These are phyloP conservation scores for Patella depressa DNA, from an alignment of 2,888 invertebrate species.

Conservation along the genomic window DNA sequence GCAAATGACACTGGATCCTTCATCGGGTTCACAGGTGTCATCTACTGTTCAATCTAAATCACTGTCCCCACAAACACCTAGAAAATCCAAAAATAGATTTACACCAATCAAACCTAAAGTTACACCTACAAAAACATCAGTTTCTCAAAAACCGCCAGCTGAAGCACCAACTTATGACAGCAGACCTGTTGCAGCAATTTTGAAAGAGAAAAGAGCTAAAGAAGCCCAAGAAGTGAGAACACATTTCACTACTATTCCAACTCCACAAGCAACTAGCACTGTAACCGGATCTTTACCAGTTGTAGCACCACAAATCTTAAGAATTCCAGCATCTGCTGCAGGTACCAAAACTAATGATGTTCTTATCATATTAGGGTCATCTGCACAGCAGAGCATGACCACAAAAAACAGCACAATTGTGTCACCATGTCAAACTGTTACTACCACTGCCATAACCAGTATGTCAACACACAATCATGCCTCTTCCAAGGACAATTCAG, in stretches of 20 bases:
- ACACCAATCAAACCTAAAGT: constrained; percentile 62
- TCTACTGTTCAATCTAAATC: constrained; percentile 22
- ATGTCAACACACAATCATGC: neutral
- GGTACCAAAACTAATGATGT: constrained; percentile 25
- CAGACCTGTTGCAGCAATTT: constrained; percentile 56
- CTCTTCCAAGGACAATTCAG: neutral
- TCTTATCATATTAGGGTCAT: constrained; percentile 27
- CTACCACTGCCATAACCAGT: neutral
- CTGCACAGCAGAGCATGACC: constrained; percentile 6
- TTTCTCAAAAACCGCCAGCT: constrained; percentile 40
- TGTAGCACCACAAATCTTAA: constrained; percentile 35
- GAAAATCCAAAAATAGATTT: constrained; percentile 52
- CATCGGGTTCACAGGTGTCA: too few relatives aligned
- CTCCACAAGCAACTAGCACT: constrained; percentile 5
- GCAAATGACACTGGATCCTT: neutral
- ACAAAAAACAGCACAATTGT: neutral
- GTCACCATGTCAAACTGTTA: neutral
- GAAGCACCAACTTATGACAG: constrained; percentile 49
- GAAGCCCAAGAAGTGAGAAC: constrained; percentile 54
- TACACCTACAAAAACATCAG: constrained; percentile 45
- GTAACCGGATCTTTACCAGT: constrained; percentile 23
- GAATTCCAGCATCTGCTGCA: constrained; percentile 21
- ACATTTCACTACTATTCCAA: constrained; percentile 39
- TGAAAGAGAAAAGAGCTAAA: constrained; percentile 62
- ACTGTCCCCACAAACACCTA: constrained; percentile 38